A percentile compares a stretch with the other conserved stretches of the same genome.
Evolutionary conservation across 2,888 invertebrate genomes (phyloP).

Genomic region (Harpalus rubripes): DNA sequence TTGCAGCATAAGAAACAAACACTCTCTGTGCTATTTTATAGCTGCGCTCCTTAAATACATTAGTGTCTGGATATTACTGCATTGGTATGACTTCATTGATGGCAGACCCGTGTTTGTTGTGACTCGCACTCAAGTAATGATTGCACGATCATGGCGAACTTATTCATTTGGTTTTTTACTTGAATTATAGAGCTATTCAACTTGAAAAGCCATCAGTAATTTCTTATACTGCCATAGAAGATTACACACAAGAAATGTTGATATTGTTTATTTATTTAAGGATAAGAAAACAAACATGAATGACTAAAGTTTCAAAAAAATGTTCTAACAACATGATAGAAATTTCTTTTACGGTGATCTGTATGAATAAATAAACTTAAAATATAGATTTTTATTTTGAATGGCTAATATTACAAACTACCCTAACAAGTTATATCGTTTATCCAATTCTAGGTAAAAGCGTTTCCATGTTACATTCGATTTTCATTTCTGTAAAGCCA

Average conservation of each 20-base stretch:
- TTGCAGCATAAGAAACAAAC: conserved; percentile 44
- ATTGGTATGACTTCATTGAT: conserved; percentile 42
- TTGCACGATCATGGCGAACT: background rate
- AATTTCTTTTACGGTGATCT: background rate
- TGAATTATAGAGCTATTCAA: background rate
- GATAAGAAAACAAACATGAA: background rate
- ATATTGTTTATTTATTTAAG: background rate
- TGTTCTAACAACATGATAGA: background rate
- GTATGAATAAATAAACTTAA: background rate
- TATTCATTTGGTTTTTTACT: background rate
- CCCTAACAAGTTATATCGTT: background rate
- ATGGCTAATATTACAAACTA: conserved; percentile 6
- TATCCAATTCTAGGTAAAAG: conserved; percentile 36
- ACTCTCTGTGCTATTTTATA: conserved; percentile 52
- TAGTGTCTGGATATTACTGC: conserved; percentile 41
- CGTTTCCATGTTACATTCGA: conserved; percentile 16
- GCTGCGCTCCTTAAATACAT: conserved; percentile 32
- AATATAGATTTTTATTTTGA: conserved; percentile 16
- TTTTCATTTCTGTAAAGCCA: conserved; percentile 27
- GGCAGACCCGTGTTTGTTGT: conserved; percentile 34
- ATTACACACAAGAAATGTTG: background rate
- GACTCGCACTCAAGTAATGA: conserved; percentile 4
- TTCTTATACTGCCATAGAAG: background rate
- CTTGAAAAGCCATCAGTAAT: background rate
- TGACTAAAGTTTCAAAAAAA: background rate